Percentiles rank a stretch among this genome's conserved stretches.
Evolutionary conservation across 2,888 invertebrate genomes (phyloP).

Genomic region (Diachrysia chrysitis): DNA sequence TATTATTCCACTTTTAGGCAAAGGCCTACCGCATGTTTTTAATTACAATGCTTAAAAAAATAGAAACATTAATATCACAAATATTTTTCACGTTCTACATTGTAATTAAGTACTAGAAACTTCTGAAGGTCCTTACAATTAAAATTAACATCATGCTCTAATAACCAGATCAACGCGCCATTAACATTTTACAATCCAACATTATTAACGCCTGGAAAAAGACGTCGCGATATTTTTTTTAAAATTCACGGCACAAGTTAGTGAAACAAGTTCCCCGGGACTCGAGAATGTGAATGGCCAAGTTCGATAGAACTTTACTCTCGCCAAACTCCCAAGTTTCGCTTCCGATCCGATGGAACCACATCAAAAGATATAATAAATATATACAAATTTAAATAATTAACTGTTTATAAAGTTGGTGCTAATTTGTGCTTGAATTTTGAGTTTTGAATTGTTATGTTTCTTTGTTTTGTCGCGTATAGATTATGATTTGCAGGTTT

Average conservation of each 20-base stretch:
- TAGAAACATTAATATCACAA: not conserved
- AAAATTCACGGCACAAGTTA: constrained; percentile 67
- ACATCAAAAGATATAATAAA: constrained; percentile 63
- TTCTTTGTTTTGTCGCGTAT: constrained; percentile 15
- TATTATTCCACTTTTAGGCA: no score
- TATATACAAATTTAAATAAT: constrained; percentile 54
- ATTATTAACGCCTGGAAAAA: constrained; percentile 28
- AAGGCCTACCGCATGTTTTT: not conserved
- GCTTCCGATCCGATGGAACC: constrained; percentile 64
- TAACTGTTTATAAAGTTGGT: constrained; percentile 50
- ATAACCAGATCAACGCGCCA: not conserved
- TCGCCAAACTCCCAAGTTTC: constrained; percentile 62
- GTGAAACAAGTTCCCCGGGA: constrained; percentile 60
- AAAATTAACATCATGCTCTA: not conserved
- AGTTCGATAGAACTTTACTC: constrained; percentile 70
- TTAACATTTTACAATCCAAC: constrained; percentile 6
- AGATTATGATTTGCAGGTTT: not conserved
- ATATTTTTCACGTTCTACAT: not conserved
- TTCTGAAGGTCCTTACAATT: not conserved
- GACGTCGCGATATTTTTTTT: constrained; percentile 53
- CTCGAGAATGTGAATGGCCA: constrained; percentile 64
- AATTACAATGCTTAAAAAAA: not conserved
- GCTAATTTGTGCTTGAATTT: constrained; percentile 41
- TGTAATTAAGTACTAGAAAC: not conserved
- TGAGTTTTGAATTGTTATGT: constrained; percentile 33